Evolutionary conservation across 2,888 invertebrate species (phyloP), one percentile per base, ranked within the genome.

Genomic region (Drosophila melanosoma): DNA sequence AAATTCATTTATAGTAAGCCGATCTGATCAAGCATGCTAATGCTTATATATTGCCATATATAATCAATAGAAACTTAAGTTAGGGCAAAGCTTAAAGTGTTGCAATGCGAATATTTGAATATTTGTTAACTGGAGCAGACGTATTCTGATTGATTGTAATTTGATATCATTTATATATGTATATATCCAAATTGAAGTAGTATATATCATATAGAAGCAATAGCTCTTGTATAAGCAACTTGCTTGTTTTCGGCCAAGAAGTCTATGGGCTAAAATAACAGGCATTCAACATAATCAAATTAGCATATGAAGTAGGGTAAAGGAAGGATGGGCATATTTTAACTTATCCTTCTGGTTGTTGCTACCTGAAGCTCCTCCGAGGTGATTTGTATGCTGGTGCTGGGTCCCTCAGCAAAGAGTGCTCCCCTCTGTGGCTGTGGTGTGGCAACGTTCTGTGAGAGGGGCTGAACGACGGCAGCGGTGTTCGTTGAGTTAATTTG

Each of bases 331-430:
- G 7, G 8, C 23, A 8, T 45, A 15, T 15, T 45, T 45, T 1
- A 15, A 20, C 12, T 20, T 20, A 3, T 42, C 20, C 20, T 45
- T 8, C 20, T 20, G 23, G 11, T 38, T 33, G 48, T 35, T 38
- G 54, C 54, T 94, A 96, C 96, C 95, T 96, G 96, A 91, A 96
- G 94, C 92, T 96, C 96, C 84, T 96, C 96, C 57, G 96, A 96
- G 64, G 93, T 93, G 81, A 91, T 96, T 95, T 93, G 95, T 76
- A 93, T 83, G 76, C 91, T 92, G 68, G 92, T 91, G 71, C 87
- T 92, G 49, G 92, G 87, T 52, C 74, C 87, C 82, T 56, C 56
- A 38, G 26, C 56, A 26, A 38, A 38, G 1, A n/a, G 26, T 8
- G 38, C 26, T 5, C 26, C 36, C 36, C 54, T 23, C 82, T 87